These are phyloP conservation scores for Etheostoma cragini DNA, from an alignment of 2,113 vertebrate genomes.

Conservation along the genomic window DNA sequence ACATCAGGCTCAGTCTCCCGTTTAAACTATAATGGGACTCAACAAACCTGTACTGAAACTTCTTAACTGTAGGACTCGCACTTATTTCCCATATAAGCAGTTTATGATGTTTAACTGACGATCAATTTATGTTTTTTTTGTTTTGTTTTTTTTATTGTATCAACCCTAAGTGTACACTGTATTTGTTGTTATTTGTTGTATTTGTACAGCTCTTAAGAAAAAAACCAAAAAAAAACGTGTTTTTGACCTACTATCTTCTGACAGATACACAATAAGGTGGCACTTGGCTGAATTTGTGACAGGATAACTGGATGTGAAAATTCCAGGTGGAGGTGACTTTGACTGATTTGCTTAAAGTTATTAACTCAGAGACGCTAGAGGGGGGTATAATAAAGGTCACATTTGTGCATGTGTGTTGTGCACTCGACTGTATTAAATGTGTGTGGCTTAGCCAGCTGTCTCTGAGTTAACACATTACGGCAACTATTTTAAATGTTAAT, in stretches of 20 bases:
- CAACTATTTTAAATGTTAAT: conserved; percentile 66
- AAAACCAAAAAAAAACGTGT: neutral
- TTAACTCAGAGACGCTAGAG: conserved; percentile 17
- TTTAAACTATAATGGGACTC: too few species aligned
- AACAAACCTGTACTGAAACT: too few species aligned
- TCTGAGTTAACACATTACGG: conserved; percentile 30
- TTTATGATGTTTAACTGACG: too few species aligned
- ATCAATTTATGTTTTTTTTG: too few species aligned
- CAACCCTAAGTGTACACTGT: neutral
- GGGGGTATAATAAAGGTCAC: conserved; percentile 45
- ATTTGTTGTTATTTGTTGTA: neutral
- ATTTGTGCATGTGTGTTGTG: conserved; percentile 12
- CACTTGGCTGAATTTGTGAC: conserved; percentile 6
- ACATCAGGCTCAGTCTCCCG: neutral
- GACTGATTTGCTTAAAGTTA: conserved; percentile 36
- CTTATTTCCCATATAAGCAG: too few species aligned
- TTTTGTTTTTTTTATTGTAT: too few species aligned
- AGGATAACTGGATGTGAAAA: neutral
- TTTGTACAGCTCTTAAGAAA: neutral
- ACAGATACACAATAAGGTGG: neutral
- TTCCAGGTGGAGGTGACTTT: conserved; percentile 40
- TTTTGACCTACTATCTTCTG: neutral
- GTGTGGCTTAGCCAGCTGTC: conserved; percentile 44
- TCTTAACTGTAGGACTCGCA: too few species aligned
- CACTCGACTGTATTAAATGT: conserved; percentile 19